A percentile compares a stretch with the other conserved stretches of the same genome.
Conservation (phyloP, 1,140 invertebrate genomes). For the Papilio polyxenes region DNA sequence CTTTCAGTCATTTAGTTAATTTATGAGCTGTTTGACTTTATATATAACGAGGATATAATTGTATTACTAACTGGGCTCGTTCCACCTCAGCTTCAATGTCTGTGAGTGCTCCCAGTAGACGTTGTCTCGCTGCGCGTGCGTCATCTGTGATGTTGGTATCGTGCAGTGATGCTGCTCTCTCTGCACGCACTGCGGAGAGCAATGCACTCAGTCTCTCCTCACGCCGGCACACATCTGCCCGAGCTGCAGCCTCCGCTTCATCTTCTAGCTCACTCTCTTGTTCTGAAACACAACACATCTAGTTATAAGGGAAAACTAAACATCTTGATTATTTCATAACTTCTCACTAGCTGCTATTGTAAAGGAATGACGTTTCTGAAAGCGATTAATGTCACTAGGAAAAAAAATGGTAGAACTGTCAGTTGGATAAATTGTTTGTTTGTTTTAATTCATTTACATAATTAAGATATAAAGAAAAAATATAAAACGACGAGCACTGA, state of each 20-base stretch:
- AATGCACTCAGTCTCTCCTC: constrained; percentile 45
- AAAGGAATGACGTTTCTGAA: no score
- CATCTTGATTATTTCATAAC: no score
- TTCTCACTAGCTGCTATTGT: no score
- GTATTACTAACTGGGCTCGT: constrained; percentile 42
- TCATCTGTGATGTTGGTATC: constrained; percentile 40
- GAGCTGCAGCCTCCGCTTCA: constrained; percentile 53
- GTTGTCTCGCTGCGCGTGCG: constrained; percentile 17
- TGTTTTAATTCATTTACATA: no score
- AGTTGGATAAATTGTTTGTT: no score
- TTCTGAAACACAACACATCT: constrained; percentile 43
- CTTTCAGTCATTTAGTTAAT: no score
- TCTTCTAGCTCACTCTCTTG: constrained; percentile 53
- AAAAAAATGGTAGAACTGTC: no score
- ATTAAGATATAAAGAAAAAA: no score
- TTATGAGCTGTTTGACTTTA: no score
- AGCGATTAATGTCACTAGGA: no score
- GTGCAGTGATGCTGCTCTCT: constrained; percentile 44
- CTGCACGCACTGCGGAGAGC: constrained; percentile 37
- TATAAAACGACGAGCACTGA: no score
- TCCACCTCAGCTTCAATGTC: constrained; percentile 47
- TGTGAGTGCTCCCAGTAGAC: neutral
- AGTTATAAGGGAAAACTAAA: no score
- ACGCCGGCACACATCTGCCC: constrained; percentile 50
- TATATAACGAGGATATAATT: neutral